Percentiles rank a stretch among this genome's conserved stretches.
phyloP scores from a whole-genome alignment of 1,140 invertebrate species.

The Saxidomus purpurata region DNA sequence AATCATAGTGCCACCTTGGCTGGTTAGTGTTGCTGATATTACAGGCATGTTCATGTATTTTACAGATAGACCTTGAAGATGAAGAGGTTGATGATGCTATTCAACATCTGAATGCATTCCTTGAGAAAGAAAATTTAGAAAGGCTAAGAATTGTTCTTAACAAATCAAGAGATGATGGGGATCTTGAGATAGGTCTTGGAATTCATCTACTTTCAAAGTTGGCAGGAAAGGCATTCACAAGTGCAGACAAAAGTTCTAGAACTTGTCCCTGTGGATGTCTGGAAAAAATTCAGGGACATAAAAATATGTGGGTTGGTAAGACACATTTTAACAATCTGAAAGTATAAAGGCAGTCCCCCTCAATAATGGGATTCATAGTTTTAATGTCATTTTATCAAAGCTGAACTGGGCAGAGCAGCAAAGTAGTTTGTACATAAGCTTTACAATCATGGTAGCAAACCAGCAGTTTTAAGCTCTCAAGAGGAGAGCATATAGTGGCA shows the following conservation, averaged over 20 bases:
- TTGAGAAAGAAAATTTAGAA: constrained; percentile 5
- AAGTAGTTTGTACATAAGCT: too few relatives aligned
- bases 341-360: too few relatives aligned
- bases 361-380: too few relatives aligned
- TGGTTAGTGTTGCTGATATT: not conserved
- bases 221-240: not conserved
- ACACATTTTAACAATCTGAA: not conserved
- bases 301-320: constrained; percentile 1
- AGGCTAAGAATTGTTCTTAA: not conserved
- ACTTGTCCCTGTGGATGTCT: not conserved
- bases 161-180: not conserved
- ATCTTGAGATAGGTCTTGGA: not conserved
- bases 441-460: too few relatives aligned
- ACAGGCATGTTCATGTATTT: not conserved
- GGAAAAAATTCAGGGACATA: not conserved
- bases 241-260: not conserved
- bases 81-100: not conserved
- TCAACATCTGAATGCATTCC: not conserved
- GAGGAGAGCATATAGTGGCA: too few relatives aligned
- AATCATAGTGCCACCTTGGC: not conserved
- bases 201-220: constrained; percentile 6
- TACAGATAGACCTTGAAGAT: not conserved
- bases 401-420: too few relatives aligned
- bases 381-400: too few relatives aligned
- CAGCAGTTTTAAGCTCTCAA: too few relatives aligned